Evolutionary conservation across 2,888 invertebrate species (phyloP), one percentile per base, ranked within the genome.

Genomic region (Euzetes globulus): DNA sequence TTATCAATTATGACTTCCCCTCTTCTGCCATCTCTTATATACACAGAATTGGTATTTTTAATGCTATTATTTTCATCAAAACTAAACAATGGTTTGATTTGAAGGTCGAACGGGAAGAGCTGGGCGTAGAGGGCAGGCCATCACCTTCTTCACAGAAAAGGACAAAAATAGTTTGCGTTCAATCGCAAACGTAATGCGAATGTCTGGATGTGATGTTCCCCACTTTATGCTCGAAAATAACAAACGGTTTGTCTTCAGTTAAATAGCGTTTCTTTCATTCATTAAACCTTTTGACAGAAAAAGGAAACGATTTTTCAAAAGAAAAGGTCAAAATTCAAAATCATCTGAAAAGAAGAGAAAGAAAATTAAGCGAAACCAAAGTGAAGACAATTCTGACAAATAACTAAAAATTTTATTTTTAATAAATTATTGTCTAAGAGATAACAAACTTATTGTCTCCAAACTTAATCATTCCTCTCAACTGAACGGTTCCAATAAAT

Each of bases 1-100:
- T 99, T 41, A 86, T 99, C 78, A 99, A 99, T 85, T 99, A 95
- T 82, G 98, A 99, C 85, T 94, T 98, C 83, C 98, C 98, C 22
- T 89, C 91, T 0, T 89, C 91, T 0, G 89, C 90, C 75, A 91
- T 94, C 79, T 89, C 92, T 0, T 96, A 96, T 80, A 90, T 96
- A 80, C 96, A 95, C 84, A 87, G 94, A 76, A 88, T 90, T 76
- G 91, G 90, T 68, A 68, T 22, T 50, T 17, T n/a, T 33, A 63
- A 9, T 22, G 13, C 7, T 22, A 1, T 27, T 27, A 27, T 6
- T 15, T 13, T 58, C 27, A 4, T 3, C 22, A 25, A 9, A 63
- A 6, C 25, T 29, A 1, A 58, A 58, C 27, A 5, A 25, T 15
- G 7, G 22, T 79, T 82, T 86, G 82, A 93, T 94, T 37, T 1